Evolutionary conservation across 2,113 vertebrate genomes (phyloP).

Genomic region (Anhinga rufa): DNA sequence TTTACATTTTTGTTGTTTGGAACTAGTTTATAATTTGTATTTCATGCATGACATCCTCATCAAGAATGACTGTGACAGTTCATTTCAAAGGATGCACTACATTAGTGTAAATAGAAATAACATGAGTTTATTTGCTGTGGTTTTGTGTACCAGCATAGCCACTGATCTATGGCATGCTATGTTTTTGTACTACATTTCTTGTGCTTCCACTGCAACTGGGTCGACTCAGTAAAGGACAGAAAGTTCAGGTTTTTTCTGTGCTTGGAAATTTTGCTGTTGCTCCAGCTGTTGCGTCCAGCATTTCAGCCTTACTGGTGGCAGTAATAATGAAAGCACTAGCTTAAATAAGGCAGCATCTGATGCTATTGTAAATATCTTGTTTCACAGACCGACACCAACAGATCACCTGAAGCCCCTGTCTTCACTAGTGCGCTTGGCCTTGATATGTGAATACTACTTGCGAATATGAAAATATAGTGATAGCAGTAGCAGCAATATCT

Average conservation of each 20-base stretch:
- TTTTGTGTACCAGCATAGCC: neutral
- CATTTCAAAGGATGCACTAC: neutral
- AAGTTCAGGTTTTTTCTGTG: neutral
- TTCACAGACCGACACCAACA: neutral
- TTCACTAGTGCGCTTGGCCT: neutral
- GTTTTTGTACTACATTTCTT: neutral
- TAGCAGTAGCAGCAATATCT: neutral
- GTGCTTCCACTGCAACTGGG: neutral
- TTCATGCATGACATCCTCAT: constrained; percentile 12
- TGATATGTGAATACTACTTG: neutral
- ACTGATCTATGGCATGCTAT: neutral
- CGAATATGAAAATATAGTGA: neutral
- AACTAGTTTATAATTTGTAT: constrained; percentile 23
- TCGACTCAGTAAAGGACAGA: neutral
- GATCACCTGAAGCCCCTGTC: neutral
- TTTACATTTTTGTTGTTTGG: neutral
- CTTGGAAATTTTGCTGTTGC: neutral
- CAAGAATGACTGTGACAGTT: neutral
- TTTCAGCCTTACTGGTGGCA: neutral
- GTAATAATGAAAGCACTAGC: neutral
- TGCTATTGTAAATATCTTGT: neutral
- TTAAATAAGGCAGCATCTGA: neutral
- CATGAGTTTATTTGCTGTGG: neutral
- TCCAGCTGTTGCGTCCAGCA: neutral
- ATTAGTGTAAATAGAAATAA: neutral